Conservation (phyloP, 2,888 invertebrate genomes). For the Glaucopsyche alexis region DNA sequence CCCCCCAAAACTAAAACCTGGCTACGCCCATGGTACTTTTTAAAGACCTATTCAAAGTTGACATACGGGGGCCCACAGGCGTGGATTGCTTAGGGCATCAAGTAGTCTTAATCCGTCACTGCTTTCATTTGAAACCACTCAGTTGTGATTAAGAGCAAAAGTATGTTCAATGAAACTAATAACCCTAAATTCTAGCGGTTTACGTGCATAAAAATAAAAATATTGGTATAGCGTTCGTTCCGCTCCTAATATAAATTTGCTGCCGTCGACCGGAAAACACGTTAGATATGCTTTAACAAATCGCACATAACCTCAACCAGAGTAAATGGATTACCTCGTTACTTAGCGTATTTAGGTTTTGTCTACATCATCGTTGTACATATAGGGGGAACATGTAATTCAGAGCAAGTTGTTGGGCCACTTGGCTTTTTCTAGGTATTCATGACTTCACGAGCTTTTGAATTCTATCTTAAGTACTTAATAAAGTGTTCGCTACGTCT, state of each 20-base stretch:
- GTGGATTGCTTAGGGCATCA: no score
- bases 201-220: neutral
- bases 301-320: neutral
- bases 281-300: constrained; percentile 22
- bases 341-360: neutral
- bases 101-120: no score
- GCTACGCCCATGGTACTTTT: no score
- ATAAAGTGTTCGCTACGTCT: no score
- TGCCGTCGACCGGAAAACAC: constrained; percentile 7
- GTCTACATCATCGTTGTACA: neutral
- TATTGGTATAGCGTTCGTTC: neutral
- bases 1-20: no score
- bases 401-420: no score
- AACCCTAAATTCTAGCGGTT: constrained; percentile 12
- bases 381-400: neutral
- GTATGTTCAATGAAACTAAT: constrained; percentile 19
- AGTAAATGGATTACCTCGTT: constrained; percentile 25
- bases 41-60: no score
- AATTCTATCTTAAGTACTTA: no score
- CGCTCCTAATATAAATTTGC: constrained; percentile 7
- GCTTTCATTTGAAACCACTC: constrained; percentile 1
- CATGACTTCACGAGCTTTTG: no score
- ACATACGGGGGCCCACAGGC: no score
- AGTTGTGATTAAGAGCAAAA: neutral
- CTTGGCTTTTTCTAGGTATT: no score